phyloP scores from a whole-genome alignment of 2,113 vertebrate species.

The Neogobius melanostomus region DNA sequence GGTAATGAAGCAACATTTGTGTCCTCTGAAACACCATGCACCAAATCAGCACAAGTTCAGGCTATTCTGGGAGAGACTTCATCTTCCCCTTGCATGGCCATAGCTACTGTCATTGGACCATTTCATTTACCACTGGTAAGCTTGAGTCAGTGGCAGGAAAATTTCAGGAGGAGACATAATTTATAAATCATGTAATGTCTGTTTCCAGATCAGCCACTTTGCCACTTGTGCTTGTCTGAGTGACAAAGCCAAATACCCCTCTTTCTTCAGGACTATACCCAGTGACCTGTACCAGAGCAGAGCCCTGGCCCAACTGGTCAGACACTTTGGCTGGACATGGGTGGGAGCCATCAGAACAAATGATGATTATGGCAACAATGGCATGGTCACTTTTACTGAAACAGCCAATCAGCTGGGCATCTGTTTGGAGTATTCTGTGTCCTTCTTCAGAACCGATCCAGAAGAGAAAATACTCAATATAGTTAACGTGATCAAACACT shows the following conservation, averaged over 20 bases:
- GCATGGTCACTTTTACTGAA: conserved; percentile 68
- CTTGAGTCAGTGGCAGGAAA: background rate
- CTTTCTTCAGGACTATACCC: conserved; percentile 67
- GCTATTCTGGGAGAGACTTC: conserved; percentile 66
- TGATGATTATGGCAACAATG: conserved; percentile 71
- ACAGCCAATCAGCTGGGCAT: conserved; percentile 56
- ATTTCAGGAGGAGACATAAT: background rate
- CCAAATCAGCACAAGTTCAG: conserved; percentile 61
- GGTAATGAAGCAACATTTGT: conserved; percentile 36
- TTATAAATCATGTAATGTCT: background rate
- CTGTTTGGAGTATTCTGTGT: conserved; percentile 63
- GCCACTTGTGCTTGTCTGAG: conserved; percentile 74
- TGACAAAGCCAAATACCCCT: conserved; percentile 68
- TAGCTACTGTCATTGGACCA: conserved; percentile 54
- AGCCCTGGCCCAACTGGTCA: conserved; percentile 64
- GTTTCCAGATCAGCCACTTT: conserved; percentile 70
- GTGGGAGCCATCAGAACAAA: conserved; percentile 67
- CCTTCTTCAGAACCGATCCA: conserved; percentile 69
- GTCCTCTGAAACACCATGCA: conserved; percentile 41
- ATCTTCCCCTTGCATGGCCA: conserved; percentile 53
- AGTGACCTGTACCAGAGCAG: conserved; percentile 73
- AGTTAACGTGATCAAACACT: conserved; percentile 66
- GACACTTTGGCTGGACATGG: conserved; percentile 71
- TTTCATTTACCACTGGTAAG: conserved; percentile 24
- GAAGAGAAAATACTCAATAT: conserved; percentile 55